A percentile compares a stretch with the other conserved stretches of the same genome.
Conservation (phyloP, 2,888 invertebrate species). For the Diplazon laetatorius region DNA sequence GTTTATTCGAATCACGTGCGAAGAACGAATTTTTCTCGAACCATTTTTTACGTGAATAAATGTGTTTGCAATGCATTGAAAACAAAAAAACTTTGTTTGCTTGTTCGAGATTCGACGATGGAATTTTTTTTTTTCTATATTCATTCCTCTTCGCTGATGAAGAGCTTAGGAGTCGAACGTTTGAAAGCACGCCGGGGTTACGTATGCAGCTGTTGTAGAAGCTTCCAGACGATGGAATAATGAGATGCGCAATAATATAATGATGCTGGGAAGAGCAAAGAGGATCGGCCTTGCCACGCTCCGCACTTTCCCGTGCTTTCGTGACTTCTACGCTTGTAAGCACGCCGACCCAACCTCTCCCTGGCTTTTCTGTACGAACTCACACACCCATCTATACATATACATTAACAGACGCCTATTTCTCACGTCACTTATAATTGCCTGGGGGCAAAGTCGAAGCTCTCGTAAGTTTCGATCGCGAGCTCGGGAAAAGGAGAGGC, state of each 20-base stretch:
- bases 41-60: constrained; percentile 4
- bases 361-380: neutral
- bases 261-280: constrained; percentile 26
- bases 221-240: constrained; percentile 28
- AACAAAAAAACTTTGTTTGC: neutral
- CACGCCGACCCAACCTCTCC: neutral
- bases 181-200: constrained; percentile 5
- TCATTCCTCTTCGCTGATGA: neutral
- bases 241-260: constrained; percentile 50
- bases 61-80: constrained; percentile 21
- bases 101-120: neutral
- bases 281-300: constrained; percentile 26
- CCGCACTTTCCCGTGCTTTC: constrained; percentile 35
- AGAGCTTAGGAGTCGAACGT: constrained; percentile 2
- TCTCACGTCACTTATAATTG: constrained; percentile 53
- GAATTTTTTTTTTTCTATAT: neutral
- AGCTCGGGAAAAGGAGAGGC: constrained; percentile 30
- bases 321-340: constrained; percentile 10
- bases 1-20: constrained; percentile 22
- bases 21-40: constrained; percentile 23
- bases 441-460: constrained; percentile 46
- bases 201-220: neutral
- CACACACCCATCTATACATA: neutral
- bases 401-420: constrained; percentile 1
- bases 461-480: constrained; percentile 48